A percentile compares a stretch with the other conserved stretches of the same genome.
These are phyloP conservation scores for Chelonus insularis DNA, from an alignment of 1,140 invertebrate genomes.

Conservation along the genomic window DNA sequence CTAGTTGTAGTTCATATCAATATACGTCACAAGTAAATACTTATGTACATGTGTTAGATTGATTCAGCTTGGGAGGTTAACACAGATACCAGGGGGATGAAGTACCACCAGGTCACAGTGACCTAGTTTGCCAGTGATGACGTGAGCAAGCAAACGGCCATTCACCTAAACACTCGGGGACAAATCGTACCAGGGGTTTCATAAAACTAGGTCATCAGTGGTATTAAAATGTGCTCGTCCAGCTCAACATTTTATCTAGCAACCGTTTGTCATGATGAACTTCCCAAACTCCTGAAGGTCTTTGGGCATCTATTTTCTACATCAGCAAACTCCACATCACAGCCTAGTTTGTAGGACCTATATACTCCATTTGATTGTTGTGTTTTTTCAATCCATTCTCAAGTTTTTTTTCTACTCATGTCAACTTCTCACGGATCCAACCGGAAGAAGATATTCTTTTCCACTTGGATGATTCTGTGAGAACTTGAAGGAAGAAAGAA, in stretches of 20 bases:
- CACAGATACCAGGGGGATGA: constrained; percentile 10
- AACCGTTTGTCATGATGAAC: too few species aligned
- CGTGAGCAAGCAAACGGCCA: constrained; percentile 12
- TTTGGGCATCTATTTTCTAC: neutral
- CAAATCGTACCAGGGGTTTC: constrained; percentile 5
- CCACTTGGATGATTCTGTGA: neutral
- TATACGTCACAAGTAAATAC: neutral
- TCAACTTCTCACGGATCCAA: neutral
- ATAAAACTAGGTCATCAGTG: constrained; percentile 16
- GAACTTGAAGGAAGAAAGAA: too few species aligned
- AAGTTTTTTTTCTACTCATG: neutral
- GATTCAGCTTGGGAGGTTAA: constrained; percentile 8
- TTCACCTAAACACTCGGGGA: constrained; percentile 19
- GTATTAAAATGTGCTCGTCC: too few species aligned
- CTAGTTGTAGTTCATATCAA: too few species aligned
- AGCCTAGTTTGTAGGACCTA: too few species aligned
- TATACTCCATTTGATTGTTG: neutral
- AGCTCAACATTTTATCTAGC: too few species aligned
- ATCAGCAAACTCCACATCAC: neutral
- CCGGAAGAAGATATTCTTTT: constrained; percentile 14
- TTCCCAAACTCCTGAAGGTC: too few species aligned
- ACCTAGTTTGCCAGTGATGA: constrained; percentile 18
- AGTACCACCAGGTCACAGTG: constrained; percentile 3
- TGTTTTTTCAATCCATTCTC: neutral
- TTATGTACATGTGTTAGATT: neutral